Base-by-base conservation (phyloP, 2,797 vertebrate genomes). In the Pseudochromis fuscus region DNA sequence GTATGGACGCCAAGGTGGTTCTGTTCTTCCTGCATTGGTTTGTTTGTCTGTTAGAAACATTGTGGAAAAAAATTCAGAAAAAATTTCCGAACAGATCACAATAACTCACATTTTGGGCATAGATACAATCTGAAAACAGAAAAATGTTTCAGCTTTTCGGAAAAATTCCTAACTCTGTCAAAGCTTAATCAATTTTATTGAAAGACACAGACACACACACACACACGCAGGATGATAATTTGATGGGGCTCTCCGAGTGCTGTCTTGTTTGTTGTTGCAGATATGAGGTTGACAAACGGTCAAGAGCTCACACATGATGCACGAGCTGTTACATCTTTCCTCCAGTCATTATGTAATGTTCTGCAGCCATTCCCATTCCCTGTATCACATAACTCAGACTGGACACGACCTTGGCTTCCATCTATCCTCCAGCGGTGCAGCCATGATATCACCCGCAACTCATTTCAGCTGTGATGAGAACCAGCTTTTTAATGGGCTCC, bases 381-480 rank as follows among this genome's bases (percentile, higher is more conserved):
- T 40, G 0, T 45, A 73, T 75, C 71, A 37, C 55, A 60, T 63
- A 66, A 79, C 31, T 71, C 55, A 67, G 21, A 37, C 25, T 12
- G 68, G 72, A 75, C 51, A 19, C 1, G 7, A 67, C 57, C 66
- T 86, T 85, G 75, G 73, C 56, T 64, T 0, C n/a, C 48, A 58
- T 25, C 53, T 18, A 24, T 73, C 66, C 81, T 65, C 75, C 16
- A 30, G 56, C 10, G 12, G 19, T n/a, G 57, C 45, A 27, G 49
- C 42, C 28, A 4, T 53, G 73, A 76, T 37, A 40, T 67, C 55
- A 62, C 53, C 19, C 30, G n/a, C 33, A 62, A 28, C 60, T 74
- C 38, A 7, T 35, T 72, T 67, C 75, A 79, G 73, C 65, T 53
- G 57, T 48, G 51, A 71, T 52, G 63, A 45, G 53, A 62, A 71